Evolutionary conservation across 2,888 invertebrate genomes (phyloP), one percentile per base, ranked within the genome.

Genomic region (Metacarcinus magister): DNA sequence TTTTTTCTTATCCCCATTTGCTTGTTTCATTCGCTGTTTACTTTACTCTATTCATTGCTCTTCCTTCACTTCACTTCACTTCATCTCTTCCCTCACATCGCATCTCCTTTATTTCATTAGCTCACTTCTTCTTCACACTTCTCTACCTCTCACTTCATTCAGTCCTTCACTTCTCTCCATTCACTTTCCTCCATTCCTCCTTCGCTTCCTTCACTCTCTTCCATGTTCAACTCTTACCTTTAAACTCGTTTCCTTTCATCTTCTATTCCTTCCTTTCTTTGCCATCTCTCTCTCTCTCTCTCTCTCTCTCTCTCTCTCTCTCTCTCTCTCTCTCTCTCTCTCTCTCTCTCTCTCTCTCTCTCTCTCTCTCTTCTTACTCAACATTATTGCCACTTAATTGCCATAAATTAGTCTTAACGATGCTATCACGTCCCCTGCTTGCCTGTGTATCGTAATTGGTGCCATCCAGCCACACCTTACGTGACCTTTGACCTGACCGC

Each of bases 291-390:
- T 82, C 82, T 82, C 82, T 82, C 82, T 82, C 82, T 82, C 82
- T 82, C 82, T 82, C 82, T 82, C n/a, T 82, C 82, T 82, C n/a
- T 82, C 82, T n/a, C n/a, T 28, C 82, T 82, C n/a, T 82, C 82
- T 67, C 13, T 67, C 19, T 67, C 13, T 67, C 67, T 67, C 67
- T 67, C 67, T 67, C 67, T 67, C 67, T 67, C 67, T 67, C 67
- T 67, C 67, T 67, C 67, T 67, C 67, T 67, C 67, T 67, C 67
- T 67, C 67, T 67, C 67, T 67, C 67, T 67, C 67, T 67, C 67
- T 67, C 32, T 8, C 32, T 23, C 32, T 10, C 32, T 82, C 32
- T 82, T 82, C 32, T 82, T 23, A 23, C 32, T 32, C 82, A 82
- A 82, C 82, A 2, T 13, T 2, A 82, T 82, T 82, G 82, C 32